A percentile compares a stretch with the other conserved stretches of the same genome.
Evolutionary conservation across 2,888 invertebrate genomes (phyloP).

Genomic region (Drosophila formosana): DNA sequence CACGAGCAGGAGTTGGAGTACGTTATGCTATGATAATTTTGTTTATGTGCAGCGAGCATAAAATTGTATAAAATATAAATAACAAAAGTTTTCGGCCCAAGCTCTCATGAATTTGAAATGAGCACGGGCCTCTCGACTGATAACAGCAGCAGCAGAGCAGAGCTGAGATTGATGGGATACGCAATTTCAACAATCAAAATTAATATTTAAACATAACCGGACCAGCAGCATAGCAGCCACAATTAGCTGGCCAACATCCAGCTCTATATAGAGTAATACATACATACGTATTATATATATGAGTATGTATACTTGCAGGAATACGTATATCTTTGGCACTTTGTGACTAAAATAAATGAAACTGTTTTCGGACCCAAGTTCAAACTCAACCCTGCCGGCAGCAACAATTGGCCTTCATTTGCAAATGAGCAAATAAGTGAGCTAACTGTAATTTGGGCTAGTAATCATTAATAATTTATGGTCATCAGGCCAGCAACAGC

Average conservation of each 20-base stretch:
- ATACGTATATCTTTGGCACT: conserved; percentile 36
- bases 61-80: conserved; percentile 79
- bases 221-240: conserved; percentile 43
- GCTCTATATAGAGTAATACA: not conserved
- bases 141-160: conserved; percentile 15
- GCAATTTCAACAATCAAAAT: conserved; percentile 71
- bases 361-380: conserved; percentile 19
- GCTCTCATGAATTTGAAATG: conserved; percentile 65
- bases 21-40: conserved; percentile 68
- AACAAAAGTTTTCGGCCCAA: conserved; percentile 60
- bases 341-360: conserved; percentile 70
- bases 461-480: conserved; percentile 82
- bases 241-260: conserved; percentile 58
- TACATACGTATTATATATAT: not conserved
- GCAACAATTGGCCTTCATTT: conserved; percentile 81
- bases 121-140: conserved; percentile 8
- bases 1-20: conserved; percentile 5
- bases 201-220: conserved; percentile 74
- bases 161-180: conserved; percentile 60
- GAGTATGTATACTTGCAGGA: conserved; percentile 1
- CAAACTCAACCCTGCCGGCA: conserved; percentile 31
- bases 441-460: conserved; percentile 81
- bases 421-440: conserved; percentile 81
- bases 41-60: conserved; percentile 69
- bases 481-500: conserved; percentile 56